phyloP scores from a whole-genome alignment of 2,888 invertebrate species.

The Uloborus plumipes region DNA sequence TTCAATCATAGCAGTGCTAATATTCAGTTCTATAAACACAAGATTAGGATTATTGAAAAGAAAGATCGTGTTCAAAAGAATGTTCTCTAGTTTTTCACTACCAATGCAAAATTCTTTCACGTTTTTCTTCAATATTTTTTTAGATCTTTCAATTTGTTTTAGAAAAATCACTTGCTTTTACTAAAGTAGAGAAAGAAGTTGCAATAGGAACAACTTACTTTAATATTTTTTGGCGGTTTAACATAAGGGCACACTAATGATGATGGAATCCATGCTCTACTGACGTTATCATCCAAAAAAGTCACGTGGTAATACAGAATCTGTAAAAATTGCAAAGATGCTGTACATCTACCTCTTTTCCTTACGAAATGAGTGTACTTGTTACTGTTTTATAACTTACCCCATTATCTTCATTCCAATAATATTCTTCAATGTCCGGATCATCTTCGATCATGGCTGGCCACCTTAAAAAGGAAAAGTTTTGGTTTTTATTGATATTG shows the following conservation, averaged over 20 bases:
- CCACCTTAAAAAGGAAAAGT: conserved; percentile 29
- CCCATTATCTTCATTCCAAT: neutral
- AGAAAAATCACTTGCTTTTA: neutral
- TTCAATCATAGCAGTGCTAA: no score
- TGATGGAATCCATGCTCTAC: conserved; percentile 36
- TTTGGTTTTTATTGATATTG: no score
- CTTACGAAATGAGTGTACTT: no score
- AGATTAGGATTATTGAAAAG: no score
- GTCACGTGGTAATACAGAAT: conserved; percentile 30
- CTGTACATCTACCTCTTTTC: no score
- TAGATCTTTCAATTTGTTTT: neutral
- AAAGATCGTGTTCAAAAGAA: neutral
- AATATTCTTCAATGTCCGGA: conserved; percentile 51
- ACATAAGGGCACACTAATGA: conserved; percentile 7
- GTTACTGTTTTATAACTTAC: no score
- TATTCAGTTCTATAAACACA: no score
- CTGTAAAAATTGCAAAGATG: no score
- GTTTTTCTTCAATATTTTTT: neutral
- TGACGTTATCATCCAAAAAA: conserved; percentile 47
- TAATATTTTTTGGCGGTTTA: neutral
- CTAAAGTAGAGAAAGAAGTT: no score
- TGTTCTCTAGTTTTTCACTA: neutral
- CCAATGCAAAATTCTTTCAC: neutral
- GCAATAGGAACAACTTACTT: conserved; percentile 9
- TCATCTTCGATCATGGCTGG: conserved; percentile 51